These are phyloP conservation scores for Lamprologus tigripictilis DNA, from an alignment of 2,113 vertebrate genomes.

Conservation along the genomic window DNA sequence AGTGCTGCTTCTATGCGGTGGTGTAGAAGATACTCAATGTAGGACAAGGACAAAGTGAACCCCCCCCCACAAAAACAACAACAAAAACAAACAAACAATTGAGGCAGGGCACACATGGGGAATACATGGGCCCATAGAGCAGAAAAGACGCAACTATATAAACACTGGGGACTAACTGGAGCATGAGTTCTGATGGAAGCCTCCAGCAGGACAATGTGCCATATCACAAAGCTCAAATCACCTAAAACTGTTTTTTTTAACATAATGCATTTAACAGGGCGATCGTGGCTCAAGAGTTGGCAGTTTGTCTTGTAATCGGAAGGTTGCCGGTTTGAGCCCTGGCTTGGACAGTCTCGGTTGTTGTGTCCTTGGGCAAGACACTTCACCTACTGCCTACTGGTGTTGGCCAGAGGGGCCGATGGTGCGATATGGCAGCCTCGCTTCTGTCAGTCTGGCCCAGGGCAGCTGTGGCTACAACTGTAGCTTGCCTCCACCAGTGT, in stretches of 20 bases:
- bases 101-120: neutral
- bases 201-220: neutral
- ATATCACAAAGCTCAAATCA: neutral
- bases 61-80: neutral
- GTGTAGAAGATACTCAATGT: neutral
- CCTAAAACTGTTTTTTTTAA: neutral
- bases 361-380: neutral
- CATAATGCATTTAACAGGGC: neutral
- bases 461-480: neutral
- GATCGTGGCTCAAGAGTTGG: neutral
- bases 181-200: neutral
- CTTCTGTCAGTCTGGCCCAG: neutral
- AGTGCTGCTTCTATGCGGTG: neutral
- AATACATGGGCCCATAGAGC: neutral
- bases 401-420: rapidly evolving
- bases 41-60: neutral
- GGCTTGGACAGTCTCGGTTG: neutral
- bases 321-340: neutral
- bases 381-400: rapidly evolving
- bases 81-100: neutral
- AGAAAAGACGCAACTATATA: neutral
- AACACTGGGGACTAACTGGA: neutral
- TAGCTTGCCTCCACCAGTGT: neutral
- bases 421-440: rapidly evolving
- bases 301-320: neutral